Percentiles rank a stretch among this genome's conserved stretches.
Evolutionary conservation across 2,797 vertebrate genomes (phyloP).

Genomic region (Sebastes aleutianus): DNA sequence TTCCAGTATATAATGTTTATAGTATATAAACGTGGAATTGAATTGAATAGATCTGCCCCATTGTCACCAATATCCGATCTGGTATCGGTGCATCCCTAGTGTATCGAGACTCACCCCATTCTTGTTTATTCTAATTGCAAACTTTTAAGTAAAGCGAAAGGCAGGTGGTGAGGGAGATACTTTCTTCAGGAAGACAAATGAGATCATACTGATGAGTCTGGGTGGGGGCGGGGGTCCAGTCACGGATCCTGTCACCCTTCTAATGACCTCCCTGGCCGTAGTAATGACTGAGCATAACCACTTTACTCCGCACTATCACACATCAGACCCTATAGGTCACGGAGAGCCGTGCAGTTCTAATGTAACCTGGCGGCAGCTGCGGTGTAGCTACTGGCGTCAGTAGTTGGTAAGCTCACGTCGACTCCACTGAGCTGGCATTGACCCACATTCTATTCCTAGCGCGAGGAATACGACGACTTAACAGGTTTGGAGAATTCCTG

Average conservation of each 20-base stretch:
- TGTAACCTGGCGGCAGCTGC: slow-evolving; percentile 43
- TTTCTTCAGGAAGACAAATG: neutral
- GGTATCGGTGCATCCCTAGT: neutral
- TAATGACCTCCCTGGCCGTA: neutral
- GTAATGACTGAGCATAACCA: neutral
- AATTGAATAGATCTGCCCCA: neutral
- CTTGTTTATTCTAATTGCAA: neutral
- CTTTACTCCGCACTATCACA: neutral
- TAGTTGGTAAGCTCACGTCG: slow-evolving; percentile 61
- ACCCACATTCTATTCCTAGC: slow-evolving; percentile 79
- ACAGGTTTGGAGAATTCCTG: slow-evolving; percentile 59
- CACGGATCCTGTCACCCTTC: neutral
- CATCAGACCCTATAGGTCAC: slow-evolving; percentile 1
- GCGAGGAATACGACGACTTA: slow-evolving; percentile 55
- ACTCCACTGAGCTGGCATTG: slow-evolving; percentile 70
- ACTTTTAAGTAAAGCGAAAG: neutral
- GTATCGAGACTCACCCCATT: neutral
- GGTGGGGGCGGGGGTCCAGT: neutral
- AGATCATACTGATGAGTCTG: neutral
- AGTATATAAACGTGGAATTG: too few species aligned
- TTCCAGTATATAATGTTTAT: too few species aligned
- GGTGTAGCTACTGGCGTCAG: slow-evolving; percentile 53
- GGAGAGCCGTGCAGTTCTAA: neutral
- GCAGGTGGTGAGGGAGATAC: neutral
- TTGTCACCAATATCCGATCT: neutral